Evolutionary conservation across 2,797 vertebrate genomes (phyloP), one percentile per base, ranked within the genome.

Genomic region (Astyanax mexicanus): DNA sequence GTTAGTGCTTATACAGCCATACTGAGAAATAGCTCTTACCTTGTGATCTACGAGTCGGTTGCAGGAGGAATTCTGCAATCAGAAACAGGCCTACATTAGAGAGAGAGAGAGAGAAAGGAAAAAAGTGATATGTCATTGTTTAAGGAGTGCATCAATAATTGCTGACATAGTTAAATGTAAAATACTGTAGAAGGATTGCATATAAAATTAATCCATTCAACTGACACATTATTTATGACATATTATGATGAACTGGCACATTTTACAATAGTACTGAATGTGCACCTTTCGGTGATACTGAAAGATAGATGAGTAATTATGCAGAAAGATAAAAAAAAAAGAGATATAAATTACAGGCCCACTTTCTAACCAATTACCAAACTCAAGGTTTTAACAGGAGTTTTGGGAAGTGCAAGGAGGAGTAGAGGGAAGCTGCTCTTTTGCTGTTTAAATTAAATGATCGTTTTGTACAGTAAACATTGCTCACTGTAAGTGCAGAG

Each of bases 321-420:
- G 80, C 88, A 57, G 57, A 68, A 80, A 42, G 11, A 35, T 35
- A 58, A 40, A 90, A 90, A 91, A 90, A 91, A 90, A 90, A 90
- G 88, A 86, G 87, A 88, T 88, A 91, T 92, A 92, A 92, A 92
- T 92, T 91, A 92, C 86, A 87, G 84, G 68, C 84, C 4, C 13
- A 84, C 87, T 86, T 90, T 90, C 89, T 91, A 90, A 91, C 92
- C 90, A 90, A 91, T 90, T 82, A 87, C 83, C 81, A 87, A 91
- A 85, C 85, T 82, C 47, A 2, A 45, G 81, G 77, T 84, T 90
- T 91, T 89, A 91, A 88, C 90, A 84, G 88, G 86, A 86, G 88
- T 90, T 92, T 90, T 88, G 90, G 90, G 86, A 88, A 96, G 96
- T 95, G 94, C 93, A 92, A 96, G 90, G 92, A 93, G 85, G 93